Conservation (phyloP, 2,888 invertebrate species). For the Dinocampus coccinellae region DNA sequence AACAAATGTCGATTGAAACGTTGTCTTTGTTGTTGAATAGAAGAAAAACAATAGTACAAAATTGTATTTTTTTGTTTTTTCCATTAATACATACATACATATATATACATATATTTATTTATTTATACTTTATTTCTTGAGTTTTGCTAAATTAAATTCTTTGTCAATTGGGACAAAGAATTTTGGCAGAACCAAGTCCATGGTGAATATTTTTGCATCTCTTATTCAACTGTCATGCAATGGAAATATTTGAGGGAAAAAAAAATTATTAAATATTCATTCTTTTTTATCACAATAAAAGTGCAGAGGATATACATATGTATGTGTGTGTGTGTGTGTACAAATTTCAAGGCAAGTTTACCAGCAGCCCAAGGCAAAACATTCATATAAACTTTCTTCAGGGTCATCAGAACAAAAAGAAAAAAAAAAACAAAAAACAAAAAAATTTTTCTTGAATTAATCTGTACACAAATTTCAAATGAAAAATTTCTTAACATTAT, state of each 20-base stretch:
- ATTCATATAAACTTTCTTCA: conserved; percentile 2
- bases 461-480: neutral
- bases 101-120: no score
- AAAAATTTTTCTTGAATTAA: neutral
- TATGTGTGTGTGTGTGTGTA: no score
- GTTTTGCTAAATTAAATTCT: neutral
- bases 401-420: conserved; percentile 9
- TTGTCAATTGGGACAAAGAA: neutral
- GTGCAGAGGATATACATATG: neutral
- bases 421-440: no score
- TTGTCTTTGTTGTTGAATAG: neutral
- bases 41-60: neutral
- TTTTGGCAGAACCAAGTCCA: neutral
- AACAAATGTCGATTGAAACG: neutral
- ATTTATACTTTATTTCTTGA: neutral
- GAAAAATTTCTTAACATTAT: neutral
- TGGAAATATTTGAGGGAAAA: neutral
- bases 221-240: neutral
- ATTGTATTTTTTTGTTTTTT: neutral
- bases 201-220: neutral
- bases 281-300: neutral
- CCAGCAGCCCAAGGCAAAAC: conserved; percentile 12
- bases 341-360: conserved; percentile 13
- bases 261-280: neutral
- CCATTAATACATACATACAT: no score